A percentile compares a stretch with the other conserved stretches of the same genome.
Evolutionary conservation across 1,140 invertebrate species (phyloP).

Genomic region (Drosophila auraria): DNA sequence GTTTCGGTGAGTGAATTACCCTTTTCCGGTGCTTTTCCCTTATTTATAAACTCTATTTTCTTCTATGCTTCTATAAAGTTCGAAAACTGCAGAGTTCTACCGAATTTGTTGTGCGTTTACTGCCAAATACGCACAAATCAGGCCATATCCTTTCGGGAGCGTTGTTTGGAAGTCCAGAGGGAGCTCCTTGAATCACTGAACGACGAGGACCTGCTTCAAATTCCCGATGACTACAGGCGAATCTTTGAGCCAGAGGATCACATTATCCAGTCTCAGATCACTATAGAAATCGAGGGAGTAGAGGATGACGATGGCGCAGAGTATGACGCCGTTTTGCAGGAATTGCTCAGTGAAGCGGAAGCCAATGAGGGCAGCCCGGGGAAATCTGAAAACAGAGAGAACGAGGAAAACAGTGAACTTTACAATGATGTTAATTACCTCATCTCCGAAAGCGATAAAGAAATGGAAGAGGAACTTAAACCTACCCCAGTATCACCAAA

Average conservation of each 20-base stretch:
- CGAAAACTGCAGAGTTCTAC: conserved; percentile 35
- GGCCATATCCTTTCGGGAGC: conserved; percentile 48
- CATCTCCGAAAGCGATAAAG: neutral
- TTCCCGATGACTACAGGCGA: conserved; percentile 29
- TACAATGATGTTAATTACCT: neutral
- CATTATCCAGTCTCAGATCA: conserved; percentile 1
- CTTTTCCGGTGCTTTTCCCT: neutral
- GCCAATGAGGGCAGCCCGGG: neutral
- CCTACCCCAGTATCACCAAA: neutral
- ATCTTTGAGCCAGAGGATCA: conserved; percentile 6
- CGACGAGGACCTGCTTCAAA: conserved; percentile 30
- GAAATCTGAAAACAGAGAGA: neutral
- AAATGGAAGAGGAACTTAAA: neutral
- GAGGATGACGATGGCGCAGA: neutral
- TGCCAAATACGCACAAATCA: conserved; percentile 43
- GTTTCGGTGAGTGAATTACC: conserved; percentile 39
- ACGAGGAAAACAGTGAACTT: neutral
- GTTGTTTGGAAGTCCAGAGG: conserved; percentile 38
- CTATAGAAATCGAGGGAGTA: conserved; percentile 6
- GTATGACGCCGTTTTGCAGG: neutral
- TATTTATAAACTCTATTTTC: neutral
- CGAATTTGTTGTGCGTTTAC: conserved; percentile 45
- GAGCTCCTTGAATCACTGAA: conserved; percentile 29
- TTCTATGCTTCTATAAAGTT: conserved; percentile 19
- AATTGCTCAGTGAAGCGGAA: neutral